These are phyloP conservation scores for Spialia ferax DNA, from an alignment of 2,888 invertebrate species.

Conservation along the genomic window DNA sequence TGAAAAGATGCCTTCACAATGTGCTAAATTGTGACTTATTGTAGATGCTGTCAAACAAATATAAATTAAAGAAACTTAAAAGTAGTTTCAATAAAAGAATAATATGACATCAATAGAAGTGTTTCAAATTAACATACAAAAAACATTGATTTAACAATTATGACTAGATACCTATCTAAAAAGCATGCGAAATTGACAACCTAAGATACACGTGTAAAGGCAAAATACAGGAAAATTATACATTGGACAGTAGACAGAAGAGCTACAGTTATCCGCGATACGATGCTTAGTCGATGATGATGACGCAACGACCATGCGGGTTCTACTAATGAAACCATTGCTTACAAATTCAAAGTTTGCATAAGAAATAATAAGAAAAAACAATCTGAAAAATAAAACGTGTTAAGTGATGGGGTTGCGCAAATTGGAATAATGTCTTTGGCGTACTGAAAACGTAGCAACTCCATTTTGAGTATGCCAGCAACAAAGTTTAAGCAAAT, in stretches of 20 bases:
- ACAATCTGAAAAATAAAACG: constrained; percentile 22
- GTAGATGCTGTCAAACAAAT: not conserved
- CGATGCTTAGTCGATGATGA: constrained; percentile 79
- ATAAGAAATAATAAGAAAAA: too few species aligned
- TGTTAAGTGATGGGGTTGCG: not conserved
- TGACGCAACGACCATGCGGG: constrained; percentile 66
- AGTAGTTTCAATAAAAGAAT: not conserved
- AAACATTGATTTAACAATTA: not conserved
- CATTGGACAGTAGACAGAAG: constrained; percentile 49
- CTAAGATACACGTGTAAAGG: constrained; percentile 45
- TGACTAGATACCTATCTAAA: not conserved
- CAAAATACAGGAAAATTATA: constrained; percentile 73
- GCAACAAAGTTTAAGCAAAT: too few species aligned
- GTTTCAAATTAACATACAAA: too few species aligned
- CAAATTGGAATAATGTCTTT: constrained; percentile 11
- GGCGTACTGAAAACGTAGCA: not conserved
- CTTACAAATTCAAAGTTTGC: not conserved
- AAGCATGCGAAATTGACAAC: constrained; percentile 18
- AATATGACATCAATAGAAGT: too few species aligned
- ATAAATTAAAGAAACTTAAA: not conserved
- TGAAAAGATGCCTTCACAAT: not conserved
- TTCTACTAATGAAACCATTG: constrained; percentile 14
- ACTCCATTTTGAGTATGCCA: too few species aligned
- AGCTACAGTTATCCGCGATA: constrained; percentile 79
- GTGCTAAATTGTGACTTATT: too few species aligned